A percentile compares a stretch with the other conserved stretches of the same genome.
phyloP scores from a whole-genome alignment of 2,888 invertebrate genomes.

The Orthonychiurus folsomi region DNA sequence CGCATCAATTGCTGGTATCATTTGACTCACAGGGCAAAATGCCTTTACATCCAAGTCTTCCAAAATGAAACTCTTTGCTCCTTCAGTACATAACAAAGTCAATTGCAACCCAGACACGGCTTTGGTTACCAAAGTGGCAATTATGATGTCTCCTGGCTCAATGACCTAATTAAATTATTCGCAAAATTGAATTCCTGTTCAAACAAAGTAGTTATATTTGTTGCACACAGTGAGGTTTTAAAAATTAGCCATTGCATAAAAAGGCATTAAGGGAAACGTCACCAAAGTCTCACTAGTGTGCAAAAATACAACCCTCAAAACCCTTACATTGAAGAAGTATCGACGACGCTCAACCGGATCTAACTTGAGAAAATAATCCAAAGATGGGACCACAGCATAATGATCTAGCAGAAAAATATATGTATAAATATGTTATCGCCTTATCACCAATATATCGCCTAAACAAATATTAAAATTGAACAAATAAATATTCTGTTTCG shows the following conservation, averaged over 20 bases:
- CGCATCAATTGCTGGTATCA: slow-evolving; percentile 23
- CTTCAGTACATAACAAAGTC: slow-evolving; percentile 74
- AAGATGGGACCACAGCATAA: slow-evolving; percentile 74
- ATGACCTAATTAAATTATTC: slow-evolving; percentile 43
- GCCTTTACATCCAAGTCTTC: slow-evolving; percentile 79
- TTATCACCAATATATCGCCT: not conserved
- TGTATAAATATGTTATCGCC: too few species aligned
- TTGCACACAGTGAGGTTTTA: too few species aligned
- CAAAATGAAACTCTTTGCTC: slow-evolving; percentile 66
- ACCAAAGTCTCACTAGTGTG: too few species aligned
- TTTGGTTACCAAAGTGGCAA: slow-evolving; percentile 44
- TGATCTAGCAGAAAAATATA: slow-evolving; percentile 57
- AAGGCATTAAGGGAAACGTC: too few species aligned
- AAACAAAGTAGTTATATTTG: too few species aligned
- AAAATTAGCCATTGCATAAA: too few species aligned
- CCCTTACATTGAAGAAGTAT: slow-evolving; percentile 69
- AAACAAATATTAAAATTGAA: not conserved
- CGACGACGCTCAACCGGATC: slow-evolving; percentile 67
- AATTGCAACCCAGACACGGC: slow-evolving; percentile 47
- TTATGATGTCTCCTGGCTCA: slow-evolving; percentile 44
- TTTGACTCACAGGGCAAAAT: slow-evolving; percentile 28
- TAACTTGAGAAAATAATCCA: slow-evolving; percentile 72
- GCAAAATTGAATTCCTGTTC: too few species aligned
- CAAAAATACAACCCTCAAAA: too few species aligned
- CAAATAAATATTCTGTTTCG: too few species aligned